These are phyloP conservation scores for Azemiops feae DNA, from an alignment of 2,113 vertebrate genomes.

Conservation along the genomic window DNA sequence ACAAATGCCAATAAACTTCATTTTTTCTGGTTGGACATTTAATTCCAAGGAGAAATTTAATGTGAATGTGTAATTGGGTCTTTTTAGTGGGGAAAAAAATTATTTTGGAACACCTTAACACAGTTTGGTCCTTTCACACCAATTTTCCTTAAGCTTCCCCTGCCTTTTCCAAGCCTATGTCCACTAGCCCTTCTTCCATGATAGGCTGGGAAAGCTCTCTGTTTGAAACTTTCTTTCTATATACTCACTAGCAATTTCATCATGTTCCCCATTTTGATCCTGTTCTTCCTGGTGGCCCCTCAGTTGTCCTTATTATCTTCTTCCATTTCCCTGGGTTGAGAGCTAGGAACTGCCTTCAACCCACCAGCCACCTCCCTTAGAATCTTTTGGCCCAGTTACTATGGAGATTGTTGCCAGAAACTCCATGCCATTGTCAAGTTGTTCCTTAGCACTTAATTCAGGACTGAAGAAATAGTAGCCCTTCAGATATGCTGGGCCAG, in stretches of 20 bases:
- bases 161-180: not conserved
- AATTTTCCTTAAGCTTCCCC: not conserved
- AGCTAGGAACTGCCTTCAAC: not conserved
- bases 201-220: not conserved
- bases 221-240: not conserved
- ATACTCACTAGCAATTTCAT: slow-evolving; percentile 24
- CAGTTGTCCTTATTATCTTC: not conserved
- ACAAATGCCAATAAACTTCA: not conserved
- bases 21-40: not conserved
- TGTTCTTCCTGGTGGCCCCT: not conserved
- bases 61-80: not conserved
- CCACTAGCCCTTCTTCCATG: not conserved
- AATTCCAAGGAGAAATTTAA: not conserved
- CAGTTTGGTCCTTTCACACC: not conserved
- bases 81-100: not conserved
- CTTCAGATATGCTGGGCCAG: not conserved
- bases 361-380: not conserved
- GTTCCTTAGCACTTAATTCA: not conserved
- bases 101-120: not conserved
- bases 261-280: slow-evolving; percentile 29
- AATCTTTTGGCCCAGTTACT: not conserved
- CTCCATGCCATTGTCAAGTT: not conserved
- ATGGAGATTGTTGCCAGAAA: not conserved
- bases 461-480: not conserved
- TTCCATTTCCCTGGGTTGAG: not conserved